Base-by-base conservation (phyloP, 2,113 vertebrate genomes). In the human (Homo sapiens) region DNA sequence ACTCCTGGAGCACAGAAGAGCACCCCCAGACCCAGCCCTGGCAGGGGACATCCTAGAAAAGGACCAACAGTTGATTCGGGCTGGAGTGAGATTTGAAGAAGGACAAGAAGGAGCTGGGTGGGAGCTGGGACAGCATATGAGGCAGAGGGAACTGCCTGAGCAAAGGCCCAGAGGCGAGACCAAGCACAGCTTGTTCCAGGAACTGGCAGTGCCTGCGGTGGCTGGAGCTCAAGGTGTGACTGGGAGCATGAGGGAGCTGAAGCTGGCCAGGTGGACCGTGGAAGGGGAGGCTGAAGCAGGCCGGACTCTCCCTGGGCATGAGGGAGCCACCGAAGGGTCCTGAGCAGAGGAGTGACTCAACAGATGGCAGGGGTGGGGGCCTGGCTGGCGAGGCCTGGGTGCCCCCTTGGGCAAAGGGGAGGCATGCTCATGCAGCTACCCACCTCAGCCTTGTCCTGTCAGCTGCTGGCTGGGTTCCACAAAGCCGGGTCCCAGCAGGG, bases 171-270 rank as follows among this genome's bases (percentile, higher is more conserved):
- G 40, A n/a, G 55, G 40, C 1, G 48, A 94, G 30, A 1, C 82
- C 0, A 2, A 8, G 64, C 25, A 14, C 5, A 13, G 57, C 50
- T 35, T 20, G 5, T 13, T 6, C 59, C 10, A 16, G 57, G 20
- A n/a, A 18, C 81, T 17, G 3, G 92, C 50, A 9, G n/a, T 68
- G 6, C 52, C 48, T 25, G 0, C 43, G 3, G 52, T 5, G 18
- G 2, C 17, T 1, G 7, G 90, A 32, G 52, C 57, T 35, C 20
- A 0, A 17, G 40, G 35, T 2, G 0, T 14, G 2, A 2, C 40
- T 72, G 22, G 32, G 59, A 55, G 64, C 7, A 12, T 3, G 16
- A 23, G 3, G 45, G 40, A 16, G 22, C 27, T 5, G 43, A 61
- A 14, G 25, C 82, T 27, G 22, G 70, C 3, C 2, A 22, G 43